These are phyloP conservation scores for Siniperca obscura DNA, from an alignment of 2,797 vertebrate species.

Conservation along the genomic window DNA sequence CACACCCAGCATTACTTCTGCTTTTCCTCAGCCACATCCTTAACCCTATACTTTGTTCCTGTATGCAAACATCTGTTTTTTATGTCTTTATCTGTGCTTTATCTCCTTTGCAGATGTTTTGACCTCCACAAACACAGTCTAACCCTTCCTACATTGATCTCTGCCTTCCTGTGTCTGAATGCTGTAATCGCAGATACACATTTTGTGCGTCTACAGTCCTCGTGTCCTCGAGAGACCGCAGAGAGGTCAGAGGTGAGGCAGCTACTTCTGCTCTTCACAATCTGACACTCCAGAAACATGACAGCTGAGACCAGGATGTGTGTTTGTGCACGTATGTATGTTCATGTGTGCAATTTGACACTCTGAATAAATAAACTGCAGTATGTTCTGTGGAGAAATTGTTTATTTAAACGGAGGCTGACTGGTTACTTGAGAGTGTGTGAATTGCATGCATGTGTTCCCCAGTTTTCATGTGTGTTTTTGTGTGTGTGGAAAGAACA, in stretches of 20 bases:
- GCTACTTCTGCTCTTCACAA: conserved; percentile 73
- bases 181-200: conserved; percentile 42
- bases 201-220: conserved; percentile 42
- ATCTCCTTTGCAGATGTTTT: conserved; percentile 41
- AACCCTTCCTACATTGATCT: conserved; percentile 39
- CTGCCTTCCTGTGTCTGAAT: conserved; percentile 29
- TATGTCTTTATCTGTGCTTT: conserved; percentile 18
- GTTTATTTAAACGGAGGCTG: conserved; percentile 65
- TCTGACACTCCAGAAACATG: conserved; percentile 69
- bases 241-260: conserved; percentile 59
- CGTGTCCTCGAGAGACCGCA: conserved; percentile 37
- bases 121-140: conserved; percentile 32
- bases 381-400: conserved; percentile 46
- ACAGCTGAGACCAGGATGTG: conserved; percentile 52
- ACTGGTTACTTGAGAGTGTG: conserved; percentile 28
- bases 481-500: conserved; percentile 15
- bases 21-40: conserved; percentile 45
- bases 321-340: conserved; percentile 25
- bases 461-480: neutral
- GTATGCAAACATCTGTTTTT: conserved; percentile 26
- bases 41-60: conserved; percentile 40
- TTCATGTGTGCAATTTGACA: conserved; percentile 40
- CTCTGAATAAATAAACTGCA: conserved; percentile 63
- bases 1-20: conserved; percentile 23
- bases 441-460: neutral